A percentile compares a stretch with the other conserved stretches of the same genome.
phyloP scores from a whole-genome alignment of 2,888 invertebrate species.

The Drosophila sordidapex region DNA sequence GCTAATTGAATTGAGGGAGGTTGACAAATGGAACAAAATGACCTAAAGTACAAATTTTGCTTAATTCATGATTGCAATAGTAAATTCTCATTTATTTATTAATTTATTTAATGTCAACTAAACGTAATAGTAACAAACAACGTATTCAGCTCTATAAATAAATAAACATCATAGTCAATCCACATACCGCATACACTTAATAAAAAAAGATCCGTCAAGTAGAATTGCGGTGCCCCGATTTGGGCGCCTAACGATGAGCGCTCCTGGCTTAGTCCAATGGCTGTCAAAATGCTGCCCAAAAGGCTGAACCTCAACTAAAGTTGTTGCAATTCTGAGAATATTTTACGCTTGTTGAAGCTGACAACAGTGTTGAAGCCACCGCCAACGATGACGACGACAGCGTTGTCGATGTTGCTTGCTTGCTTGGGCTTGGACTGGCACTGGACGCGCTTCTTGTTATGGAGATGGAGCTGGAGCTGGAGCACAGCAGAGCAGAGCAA shows the following conservation, averaged over 20 bases:
- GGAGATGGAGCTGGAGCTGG: background rate
- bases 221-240: conserved; percentile 17
- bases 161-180: background rate
- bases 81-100: background rate
- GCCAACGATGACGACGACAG: conserved; percentile 54
- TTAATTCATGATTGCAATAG: background rate
- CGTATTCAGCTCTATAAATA: background rate
- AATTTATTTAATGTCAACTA: background rate
- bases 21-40: background rate
- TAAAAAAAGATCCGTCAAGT: background rate
- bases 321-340: conserved; percentile 79
- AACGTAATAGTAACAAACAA: background rate
- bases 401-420: conserved; percentile 30
- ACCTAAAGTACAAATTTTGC: background rate
- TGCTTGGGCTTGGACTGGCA: conserved; percentile 1
- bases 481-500: conserved; percentile 12
- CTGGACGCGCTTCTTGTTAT: conserved; percentile 28
- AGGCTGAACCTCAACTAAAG: conserved; percentile 61
- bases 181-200: background rate
- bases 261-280: conserved; percentile 37
- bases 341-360: conserved; percentile 74
- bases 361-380: conserved; percentile 71
- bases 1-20: background rate
- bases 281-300: conserved; percentile 57
- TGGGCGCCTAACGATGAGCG: conserved; percentile 15